These are phyloP conservation scores for Diadema setosum DNA, from an alignment of 35 echinoderm and acorn worm genomes.

Conservation along the genomic window DNA sequence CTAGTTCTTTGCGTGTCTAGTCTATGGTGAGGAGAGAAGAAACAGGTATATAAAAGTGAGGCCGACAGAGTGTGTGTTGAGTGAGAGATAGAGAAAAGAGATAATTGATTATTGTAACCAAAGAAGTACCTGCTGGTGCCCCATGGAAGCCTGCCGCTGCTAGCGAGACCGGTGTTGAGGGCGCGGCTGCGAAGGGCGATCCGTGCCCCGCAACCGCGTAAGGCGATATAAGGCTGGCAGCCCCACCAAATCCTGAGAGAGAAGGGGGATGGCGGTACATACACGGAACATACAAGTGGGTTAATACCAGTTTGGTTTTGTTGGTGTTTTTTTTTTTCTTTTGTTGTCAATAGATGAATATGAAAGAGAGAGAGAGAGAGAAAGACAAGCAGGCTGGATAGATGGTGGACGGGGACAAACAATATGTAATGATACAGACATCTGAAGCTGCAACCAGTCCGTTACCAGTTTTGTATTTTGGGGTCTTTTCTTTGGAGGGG, in stretches of 20 bases:
- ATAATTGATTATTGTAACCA: background rate
- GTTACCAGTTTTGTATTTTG: too few species aligned
- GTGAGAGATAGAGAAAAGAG: background rate
- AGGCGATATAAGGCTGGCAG: constrained; percentile 13
- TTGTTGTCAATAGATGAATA: too few species aligned
- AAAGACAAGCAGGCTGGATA: too few species aligned
- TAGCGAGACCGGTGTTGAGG: constrained; percentile 20
- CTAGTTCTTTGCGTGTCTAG: background rate
- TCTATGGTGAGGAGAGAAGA: background rate
- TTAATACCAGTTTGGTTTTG: constrained; percentile 2
- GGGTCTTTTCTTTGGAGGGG: too few species aligned
- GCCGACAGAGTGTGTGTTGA: background rate
- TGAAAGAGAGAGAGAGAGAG: too few species aligned
- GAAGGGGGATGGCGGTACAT: background rate
- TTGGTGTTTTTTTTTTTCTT: too few species aligned
- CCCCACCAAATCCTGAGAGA: constrained; percentile 1
- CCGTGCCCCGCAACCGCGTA: background rate
- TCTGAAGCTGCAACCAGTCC: too few species aligned
- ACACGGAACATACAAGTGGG: constrained; percentile 1
- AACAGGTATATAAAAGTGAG: background rate
- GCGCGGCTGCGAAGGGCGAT: background rate
- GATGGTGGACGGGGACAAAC: too few species aligned
- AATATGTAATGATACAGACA: too few species aligned
- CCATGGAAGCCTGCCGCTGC: constrained; percentile 6
- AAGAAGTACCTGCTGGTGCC: background rate